Conservation (phyloP, 2,113 vertebrate genomes). For the Ammodytes marinus region DNA sequence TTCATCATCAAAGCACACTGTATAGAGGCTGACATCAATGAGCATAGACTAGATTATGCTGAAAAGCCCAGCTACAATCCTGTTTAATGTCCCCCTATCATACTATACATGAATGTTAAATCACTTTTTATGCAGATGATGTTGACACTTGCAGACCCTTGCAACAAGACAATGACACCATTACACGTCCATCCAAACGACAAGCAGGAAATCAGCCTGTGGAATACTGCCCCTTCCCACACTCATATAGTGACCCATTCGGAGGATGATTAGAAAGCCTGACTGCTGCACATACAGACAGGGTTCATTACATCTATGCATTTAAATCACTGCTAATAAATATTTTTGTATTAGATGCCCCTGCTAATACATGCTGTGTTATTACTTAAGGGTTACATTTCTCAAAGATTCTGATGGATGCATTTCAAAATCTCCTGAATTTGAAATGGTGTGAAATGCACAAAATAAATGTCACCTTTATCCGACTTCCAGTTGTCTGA, state of each 20-base stretch:
- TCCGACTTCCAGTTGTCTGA: conserved; percentile 55
- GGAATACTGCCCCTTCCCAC: conserved; percentile 23
- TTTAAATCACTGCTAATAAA: conserved; percentile 7
- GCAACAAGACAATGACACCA: conserved; percentile 27
- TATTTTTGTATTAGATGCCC: neutral
- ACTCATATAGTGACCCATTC: conserved; percentile 18
- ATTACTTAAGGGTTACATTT: neutral
- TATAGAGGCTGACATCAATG: neutral
- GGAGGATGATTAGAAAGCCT: conserved; percentile 23
- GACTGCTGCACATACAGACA: neutral
- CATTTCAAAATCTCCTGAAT: neutral
- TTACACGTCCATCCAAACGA: conserved; percentile 26
- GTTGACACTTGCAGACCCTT: conserved; percentile 20
- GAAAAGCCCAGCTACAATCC: neutral
- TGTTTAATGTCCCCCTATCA: neutral
- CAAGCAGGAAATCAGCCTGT: conserved; percentile 37
- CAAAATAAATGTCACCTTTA: conserved; percentile 59
- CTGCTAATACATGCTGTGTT: neutral
- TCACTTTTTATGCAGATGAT: conserved; percentile 31
- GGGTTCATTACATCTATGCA: conserved; percentile 4
- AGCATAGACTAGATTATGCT: neutral
- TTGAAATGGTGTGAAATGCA: conserved; percentile 2
- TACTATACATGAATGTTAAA: conserved; percentile 3
- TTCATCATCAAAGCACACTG: neutral
- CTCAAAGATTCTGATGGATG: neutral